Base-by-base conservation (phyloP, 2,113 vertebrate species). In the Leucoraja erinaceus region DNA sequence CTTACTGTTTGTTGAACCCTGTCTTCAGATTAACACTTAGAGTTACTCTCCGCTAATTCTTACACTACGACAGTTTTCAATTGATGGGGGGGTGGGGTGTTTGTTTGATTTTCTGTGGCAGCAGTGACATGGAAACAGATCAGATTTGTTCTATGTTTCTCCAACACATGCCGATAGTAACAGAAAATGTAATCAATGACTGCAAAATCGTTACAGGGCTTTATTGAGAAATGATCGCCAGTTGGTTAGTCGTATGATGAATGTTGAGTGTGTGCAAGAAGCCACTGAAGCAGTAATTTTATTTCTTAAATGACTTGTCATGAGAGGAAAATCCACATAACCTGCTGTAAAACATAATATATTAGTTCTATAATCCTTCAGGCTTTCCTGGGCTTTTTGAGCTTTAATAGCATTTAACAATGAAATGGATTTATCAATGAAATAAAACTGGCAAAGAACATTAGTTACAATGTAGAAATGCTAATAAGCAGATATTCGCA, bases 141-240 rank as follows among this genome's bases (percentile, higher is more conserved):
- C 47, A 84, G 54, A 59, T 56, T 59, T 84, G 68, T 74, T 33
- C 86, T 25, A 33, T 54, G 66, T 12, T 9, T 91, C 9, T 54
- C 66, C 25, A 31, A 22, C 31, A 88, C 3, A 38, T 72, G 66
- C 66, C 7, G 31, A 91, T 72, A 70, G 31, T 70, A 63, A 90
- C 63, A 90, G 61, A 90, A 68, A 68, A 90, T 90, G 31, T 90
- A 70, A 70, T 90, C 61, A 70, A 91, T 91, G 33, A 38, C 33
- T 47, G 66, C 33, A 91, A 72, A 70, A 91, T 72, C 61, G 38
- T 91, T 72, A 91, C 66, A 91, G 66, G 20, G 10, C 18, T 91
- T 70, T 91, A 91, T 91, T 70, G 61, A 91, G 63, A 91, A 91
- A 72, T 70, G 61, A 91, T 91, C 61, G 38, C 33, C 88, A 47